These are phyloP conservation scores for Metacarcinus magister DNA, from an alignment of 2,888 invertebrate species.

Conservation along the genomic window DNA sequence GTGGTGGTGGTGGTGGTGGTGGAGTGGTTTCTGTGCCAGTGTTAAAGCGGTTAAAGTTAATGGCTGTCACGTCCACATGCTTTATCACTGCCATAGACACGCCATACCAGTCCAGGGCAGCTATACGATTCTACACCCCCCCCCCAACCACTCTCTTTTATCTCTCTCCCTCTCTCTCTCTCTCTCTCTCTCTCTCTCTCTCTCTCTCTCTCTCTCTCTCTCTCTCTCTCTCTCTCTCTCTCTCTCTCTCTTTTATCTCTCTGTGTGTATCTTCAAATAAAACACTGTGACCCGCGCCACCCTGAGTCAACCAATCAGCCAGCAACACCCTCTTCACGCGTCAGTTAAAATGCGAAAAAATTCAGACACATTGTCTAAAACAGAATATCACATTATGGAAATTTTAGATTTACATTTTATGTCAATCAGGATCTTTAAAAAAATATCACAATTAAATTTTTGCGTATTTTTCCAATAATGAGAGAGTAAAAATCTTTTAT, in stretches of 20 bases:
- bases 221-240: background rate
- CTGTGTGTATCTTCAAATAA: background rate
- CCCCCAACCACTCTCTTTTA: background rate
- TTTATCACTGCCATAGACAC: conserved; percentile 41
- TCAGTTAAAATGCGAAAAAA: background rate
- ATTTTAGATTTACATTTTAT: background rate
- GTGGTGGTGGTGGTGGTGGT: background rate
- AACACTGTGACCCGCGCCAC: background rate
- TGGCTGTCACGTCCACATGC: conserved; percentile 40
- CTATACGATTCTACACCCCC: background rate
- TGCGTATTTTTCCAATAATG: background rate
- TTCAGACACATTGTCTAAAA: background rate
- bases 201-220: background rate
- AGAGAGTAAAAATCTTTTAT: background rate
- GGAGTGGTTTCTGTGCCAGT: background rate
- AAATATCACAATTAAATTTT: background rate
- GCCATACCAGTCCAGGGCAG: conserved; percentile 6
- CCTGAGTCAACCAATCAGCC: background rate
- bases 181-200: background rate
- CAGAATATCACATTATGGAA: conserved; percentile 3
- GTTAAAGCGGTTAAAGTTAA: conserved; percentile 27
- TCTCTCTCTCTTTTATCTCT: background rate
- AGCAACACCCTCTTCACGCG: background rate
- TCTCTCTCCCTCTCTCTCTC: background rate
- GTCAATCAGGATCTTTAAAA: background rate